Base-by-base conservation (phyloP, 2,888 invertebrate genomes). In the Drosophila setosimentum region DNA sequence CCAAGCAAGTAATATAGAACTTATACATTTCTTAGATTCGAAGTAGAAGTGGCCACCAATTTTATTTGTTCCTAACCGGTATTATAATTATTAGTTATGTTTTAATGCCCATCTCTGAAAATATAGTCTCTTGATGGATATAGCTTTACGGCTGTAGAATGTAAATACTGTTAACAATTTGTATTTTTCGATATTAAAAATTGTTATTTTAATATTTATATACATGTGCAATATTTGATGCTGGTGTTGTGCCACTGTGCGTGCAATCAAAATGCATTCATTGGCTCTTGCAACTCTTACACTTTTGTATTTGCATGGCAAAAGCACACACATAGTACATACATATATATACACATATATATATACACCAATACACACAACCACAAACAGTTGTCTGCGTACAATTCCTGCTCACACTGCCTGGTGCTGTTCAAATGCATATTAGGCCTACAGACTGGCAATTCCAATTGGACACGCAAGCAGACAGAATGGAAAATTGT, bases 201-300 rank as follows among this genome's bases (percentile, higher is more conserved):
- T 2, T 7, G n/a, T 45, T 45, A 7, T 21, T 1, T 45, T 13
- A 21, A 45, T 21, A 13, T 45, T 45, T 21, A 0, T 7, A 45
- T 1, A 21, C 1, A 45, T 24, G 45, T 45, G 45, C 4, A 16
- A 8, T 4, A 24, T 2, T 45, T 16, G 7, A 45, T 24, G 45
- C 45, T 24, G 45, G 0, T 16, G 30, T 10, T 0, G 5, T 2
- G 11, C 59, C 80, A 87, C 66, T 67, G 87, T 85, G 32, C 48
- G 11, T 75, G 80, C 83, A 83, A 83, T 83, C 85, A 85, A 82
- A 87, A 82, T 87, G 83, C 85, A 80, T 85, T 82, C 87, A 75
- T 65, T 73, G 66, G 24, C 40, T 16, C 21, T 40, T 51, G 33
- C 64, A 50, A 50, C 50, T 57, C 70, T 58, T 60, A 59, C 64